These are phyloP conservation scores for Sussaba pulchella DNA, from an alignment of 2,888 invertebrate species.

Conservation along the genomic window DNA sequence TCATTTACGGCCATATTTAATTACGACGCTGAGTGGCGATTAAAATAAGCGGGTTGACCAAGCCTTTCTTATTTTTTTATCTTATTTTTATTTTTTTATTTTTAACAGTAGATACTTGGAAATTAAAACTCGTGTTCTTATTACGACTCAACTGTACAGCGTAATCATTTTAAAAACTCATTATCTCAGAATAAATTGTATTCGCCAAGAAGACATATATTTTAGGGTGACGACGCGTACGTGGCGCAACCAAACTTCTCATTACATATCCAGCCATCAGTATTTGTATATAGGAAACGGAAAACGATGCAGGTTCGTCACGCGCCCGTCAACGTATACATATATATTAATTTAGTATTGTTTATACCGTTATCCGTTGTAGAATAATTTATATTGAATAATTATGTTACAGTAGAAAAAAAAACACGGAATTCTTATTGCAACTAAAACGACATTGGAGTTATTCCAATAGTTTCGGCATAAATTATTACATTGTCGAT, in stretches of 20 bases:
- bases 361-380: too few species aligned
- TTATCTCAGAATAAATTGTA: constrained; percentile 53
- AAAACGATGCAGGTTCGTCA: constrained; percentile 30
- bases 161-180: constrained; percentile 51
- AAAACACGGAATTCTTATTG: too few species aligned
- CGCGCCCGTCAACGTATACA: constrained; percentile 26
- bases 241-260: constrained; percentile 43
- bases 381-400: too few species aligned
- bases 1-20: too few species aligned
- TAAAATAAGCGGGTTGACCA: too few species aligned
- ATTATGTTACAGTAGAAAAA: too few species aligned
- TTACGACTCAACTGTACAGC: constrained; percentile 18
- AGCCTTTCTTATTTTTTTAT: too few species aligned
- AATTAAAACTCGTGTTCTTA: constrained; percentile 32
- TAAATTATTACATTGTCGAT: too few species aligned
- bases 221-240: constrained; percentile 50
- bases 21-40: too few species aligned
- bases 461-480: too few species aligned
- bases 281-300: constrained; percentile 69
- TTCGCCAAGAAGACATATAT: constrained; percentile 73
- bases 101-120: background rate
- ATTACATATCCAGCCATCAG: constrained; percentile 67
- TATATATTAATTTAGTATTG: constrained; percentile 35
- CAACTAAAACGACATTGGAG: too few species aligned
- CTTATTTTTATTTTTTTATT: constrained; percentile 9